Conservation (phyloP, 2,113 vertebrate species). For the Lampris megalopsis region DNA sequence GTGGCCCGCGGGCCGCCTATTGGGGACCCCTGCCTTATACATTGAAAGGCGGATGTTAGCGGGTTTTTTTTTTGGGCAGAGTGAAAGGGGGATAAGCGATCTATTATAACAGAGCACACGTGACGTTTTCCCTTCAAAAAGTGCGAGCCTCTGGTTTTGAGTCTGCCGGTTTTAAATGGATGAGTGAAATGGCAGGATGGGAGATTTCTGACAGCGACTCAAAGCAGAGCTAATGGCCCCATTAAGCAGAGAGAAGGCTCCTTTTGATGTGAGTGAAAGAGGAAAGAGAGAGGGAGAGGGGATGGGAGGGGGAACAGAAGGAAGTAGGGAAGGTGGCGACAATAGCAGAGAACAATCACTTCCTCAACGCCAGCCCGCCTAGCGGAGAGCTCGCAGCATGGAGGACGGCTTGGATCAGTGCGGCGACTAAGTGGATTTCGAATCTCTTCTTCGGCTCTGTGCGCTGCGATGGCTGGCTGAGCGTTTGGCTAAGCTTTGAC, state of each 20-base stretch:
- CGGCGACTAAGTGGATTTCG: conserved; percentile 24
- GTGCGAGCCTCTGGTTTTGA: neutral
- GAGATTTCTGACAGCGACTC: conserved; percentile 54
- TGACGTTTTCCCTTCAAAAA: conserved; percentile 1
- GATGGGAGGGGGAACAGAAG: conserved; percentile 36
- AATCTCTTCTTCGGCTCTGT: conserved; percentile 32
- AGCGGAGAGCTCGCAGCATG: conserved; percentile 18
- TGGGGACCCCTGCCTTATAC: too few relatives aligned
- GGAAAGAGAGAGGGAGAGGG: conserved; percentile 29
- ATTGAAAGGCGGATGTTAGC: too few relatives aligned
- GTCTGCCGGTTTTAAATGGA: conserved; percentile 44
- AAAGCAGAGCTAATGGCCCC: conserved; percentile 64
- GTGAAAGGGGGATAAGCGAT: neutral
- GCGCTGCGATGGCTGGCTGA: conserved; percentile 45
- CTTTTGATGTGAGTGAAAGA: conserved; percentile 62
- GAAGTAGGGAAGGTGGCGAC: conserved; percentile 42
- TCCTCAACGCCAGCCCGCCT: conserved; percentile 48
- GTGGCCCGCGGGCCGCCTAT: too few relatives aligned
- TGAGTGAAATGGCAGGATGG: conserved; percentile 37
- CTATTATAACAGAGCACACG: conserved; percentile 1
- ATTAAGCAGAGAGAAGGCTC: conserved; percentile 61
- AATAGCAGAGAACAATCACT: conserved; percentile 53
- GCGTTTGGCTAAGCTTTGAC: conserved; percentile 15
- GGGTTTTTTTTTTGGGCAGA: too few relatives aligned
- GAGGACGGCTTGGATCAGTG: conserved; percentile 36